These are phyloP conservation scores for Pammene aurita DNA, from an alignment of 2,888 invertebrate species.

Conservation along the genomic window DNA sequence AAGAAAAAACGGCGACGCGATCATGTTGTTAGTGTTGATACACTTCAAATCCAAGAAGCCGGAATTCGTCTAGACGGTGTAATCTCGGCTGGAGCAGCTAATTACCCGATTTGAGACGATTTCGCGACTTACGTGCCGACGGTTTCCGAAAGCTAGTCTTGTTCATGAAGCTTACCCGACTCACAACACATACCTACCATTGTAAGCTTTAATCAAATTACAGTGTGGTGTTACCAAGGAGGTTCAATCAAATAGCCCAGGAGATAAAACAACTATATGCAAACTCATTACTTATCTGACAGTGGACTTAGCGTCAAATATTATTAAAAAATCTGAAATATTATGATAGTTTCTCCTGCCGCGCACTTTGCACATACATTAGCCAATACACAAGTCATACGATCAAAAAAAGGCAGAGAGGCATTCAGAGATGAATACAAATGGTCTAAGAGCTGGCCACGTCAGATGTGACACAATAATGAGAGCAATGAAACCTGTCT, in stretches of 20 bases:
- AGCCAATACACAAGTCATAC: background rate
- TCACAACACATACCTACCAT: background rate
- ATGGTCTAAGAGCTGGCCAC: no score
- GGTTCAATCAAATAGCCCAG: no score
- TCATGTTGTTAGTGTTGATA: conserved; percentile 43
- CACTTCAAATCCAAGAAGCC: conserved; percentile 53
- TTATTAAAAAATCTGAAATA: no score
- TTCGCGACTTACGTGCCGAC: conserved; percentile 31
- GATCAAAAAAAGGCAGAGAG: background rate
- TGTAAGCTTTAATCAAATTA: background rate
- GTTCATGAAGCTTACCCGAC: background rate
- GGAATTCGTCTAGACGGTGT: conserved; percentile 64
- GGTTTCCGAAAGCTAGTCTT: conserved; percentile 21
- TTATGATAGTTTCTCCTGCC: no score
- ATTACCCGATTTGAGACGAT: conserved; percentile 62
- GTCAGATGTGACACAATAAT: no score
- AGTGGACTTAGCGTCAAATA: no score
- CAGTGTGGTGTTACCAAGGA: no score
- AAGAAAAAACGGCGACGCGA: conserved; percentile 17
- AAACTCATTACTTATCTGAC: no score
- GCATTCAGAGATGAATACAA: background rate
- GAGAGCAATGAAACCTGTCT: no score
- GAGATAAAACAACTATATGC: no score
- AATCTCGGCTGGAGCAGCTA: conserved; percentile 52
- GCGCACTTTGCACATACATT: no score